Base-by-base conservation (phyloP, 1,140 invertebrate genomes). In the Polypedilum vanderplanki region DNA sequence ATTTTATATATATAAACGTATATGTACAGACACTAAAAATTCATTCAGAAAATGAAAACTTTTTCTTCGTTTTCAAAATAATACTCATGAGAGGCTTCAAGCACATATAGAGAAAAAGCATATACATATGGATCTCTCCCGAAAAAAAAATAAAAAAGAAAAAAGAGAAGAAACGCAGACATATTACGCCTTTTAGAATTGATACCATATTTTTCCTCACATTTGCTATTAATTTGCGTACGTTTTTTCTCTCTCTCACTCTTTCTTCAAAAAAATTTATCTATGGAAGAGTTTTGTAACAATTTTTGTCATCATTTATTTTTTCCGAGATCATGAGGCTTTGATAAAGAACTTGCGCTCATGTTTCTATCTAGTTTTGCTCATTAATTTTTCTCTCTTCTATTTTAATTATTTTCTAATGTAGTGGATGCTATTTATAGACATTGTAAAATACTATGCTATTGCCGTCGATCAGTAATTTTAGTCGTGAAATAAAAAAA, bases 381-480 rank as follows among this genome's bases (percentile, higher is more conserved):
- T 57, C 46, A 57, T 57, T 57, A 57, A 57, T 57, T 57, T 57
- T 57, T 57, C 4, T n/a, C 15, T 57, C 12, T 57, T n/a, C 24
- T 33, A 57, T 15, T 57, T 57, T 57, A 33, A 33, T 57, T 57
- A n/a, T 12, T 15, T 57, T n/a, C 46, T 57, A 57, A 57, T 57
- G 46, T 46, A 46, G 10, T n/a, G 12, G 4, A 3, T n/a, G 46
- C 46, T 57, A 57, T 57, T 57, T 57, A 57, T 57, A 57, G 46
- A 12, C 46, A 57, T n/a, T 57, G 12, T 57, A 57, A n/a, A 57
- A n/a, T 15, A 15, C 3, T 15, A 57, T 57, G 46, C 46, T 57
- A 46, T 15, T 40, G 73, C 75, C 75, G 75, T 74, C 12, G 64
- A 7, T 76, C 9, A 74, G 73, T 74, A 64, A 67, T 41, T 77